Percentiles rank a stretch among this genome's conserved stretches.
Evolutionary conservation across 2,113 vertebrate genomes (phyloP).

Genomic region (Campylorhamphus procurvoides): DNA sequence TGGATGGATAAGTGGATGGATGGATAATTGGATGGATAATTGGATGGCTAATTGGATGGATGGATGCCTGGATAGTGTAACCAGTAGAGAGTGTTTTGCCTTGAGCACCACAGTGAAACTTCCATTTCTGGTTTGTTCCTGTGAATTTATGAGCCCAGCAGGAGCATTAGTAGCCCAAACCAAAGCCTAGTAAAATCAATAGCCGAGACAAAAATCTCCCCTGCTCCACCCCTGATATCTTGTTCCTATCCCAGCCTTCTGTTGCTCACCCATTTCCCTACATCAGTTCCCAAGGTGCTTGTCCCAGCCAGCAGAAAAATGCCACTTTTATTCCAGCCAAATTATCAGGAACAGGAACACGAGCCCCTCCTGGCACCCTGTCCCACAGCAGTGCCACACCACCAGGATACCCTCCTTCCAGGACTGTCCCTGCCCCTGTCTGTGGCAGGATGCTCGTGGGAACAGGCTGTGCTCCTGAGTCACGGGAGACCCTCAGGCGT

Average conservation of each 20-base stretch:
- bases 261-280: neutral
- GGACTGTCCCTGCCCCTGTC: neutral
- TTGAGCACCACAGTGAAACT: neutral
- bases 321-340: neutral
- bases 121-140: neutral
- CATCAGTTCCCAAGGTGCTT: neutral
- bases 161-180: neutral
- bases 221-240: neutral
- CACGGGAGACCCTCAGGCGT: fast-evolving
- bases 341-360: fast-evolving
- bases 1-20: neutral
- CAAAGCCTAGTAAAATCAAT: neutral
- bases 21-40: neutral
- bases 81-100: neutral
- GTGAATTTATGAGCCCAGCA: neutral
- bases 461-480: neutral
- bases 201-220: neutral
- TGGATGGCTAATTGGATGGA: neutral
- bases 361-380: fast-evolving
- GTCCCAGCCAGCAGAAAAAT: neutral
- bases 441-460: neutral
- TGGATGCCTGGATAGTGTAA: neutral
- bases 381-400: neutral
- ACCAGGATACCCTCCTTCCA: fast-evolving
- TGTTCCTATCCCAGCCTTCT: neutral